Conservation (phyloP, 1,140 invertebrate species). For the Cyrtorhinus lividipennis region DNA sequence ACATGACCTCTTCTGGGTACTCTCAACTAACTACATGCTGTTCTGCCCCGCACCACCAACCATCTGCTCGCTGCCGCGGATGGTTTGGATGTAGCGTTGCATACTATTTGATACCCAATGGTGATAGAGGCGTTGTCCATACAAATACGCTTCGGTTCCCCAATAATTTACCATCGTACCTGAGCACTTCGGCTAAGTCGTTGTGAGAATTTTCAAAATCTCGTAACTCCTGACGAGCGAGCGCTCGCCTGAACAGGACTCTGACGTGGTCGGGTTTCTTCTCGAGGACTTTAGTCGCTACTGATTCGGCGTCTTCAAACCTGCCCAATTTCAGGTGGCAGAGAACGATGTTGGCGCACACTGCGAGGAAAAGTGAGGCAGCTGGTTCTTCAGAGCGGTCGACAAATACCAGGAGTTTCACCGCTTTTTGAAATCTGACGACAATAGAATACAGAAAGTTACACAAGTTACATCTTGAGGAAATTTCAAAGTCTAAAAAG, state of each 20-base stretch:
- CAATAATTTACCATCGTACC: too few species aligned
- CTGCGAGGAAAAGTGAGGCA: not conserved
- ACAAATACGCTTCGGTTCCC: too few species aligned
- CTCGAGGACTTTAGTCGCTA: not conserved
- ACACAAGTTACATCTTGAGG: too few species aligned
- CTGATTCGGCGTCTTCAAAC: not conserved
- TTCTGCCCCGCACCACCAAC: too few species aligned
- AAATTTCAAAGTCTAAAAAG: not conserved
- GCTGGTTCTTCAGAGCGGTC: not conserved
- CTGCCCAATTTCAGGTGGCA: not conserved
- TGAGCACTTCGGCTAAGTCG: not conserved
- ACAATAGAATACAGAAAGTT: not conserved
- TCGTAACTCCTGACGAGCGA: not conserved
- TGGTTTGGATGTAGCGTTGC: too few species aligned
- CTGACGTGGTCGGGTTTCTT: not conserved
- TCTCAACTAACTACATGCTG: too few species aligned
- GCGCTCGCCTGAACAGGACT: not conserved
- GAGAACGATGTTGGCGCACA: not conserved
- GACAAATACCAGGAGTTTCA: not conserved
- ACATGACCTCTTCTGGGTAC: too few species aligned
- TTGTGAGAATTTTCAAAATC: not conserved
- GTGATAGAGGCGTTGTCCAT: too few species aligned
- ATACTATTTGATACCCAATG: too few species aligned
- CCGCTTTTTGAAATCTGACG: not conserved
- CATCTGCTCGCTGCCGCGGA: too few species aligned